Evolutionary conservation across 2,888 invertebrate species (phyloP), one percentile per base, ranked within the genome.

Genomic region (Nomada hirtipes): DNA sequence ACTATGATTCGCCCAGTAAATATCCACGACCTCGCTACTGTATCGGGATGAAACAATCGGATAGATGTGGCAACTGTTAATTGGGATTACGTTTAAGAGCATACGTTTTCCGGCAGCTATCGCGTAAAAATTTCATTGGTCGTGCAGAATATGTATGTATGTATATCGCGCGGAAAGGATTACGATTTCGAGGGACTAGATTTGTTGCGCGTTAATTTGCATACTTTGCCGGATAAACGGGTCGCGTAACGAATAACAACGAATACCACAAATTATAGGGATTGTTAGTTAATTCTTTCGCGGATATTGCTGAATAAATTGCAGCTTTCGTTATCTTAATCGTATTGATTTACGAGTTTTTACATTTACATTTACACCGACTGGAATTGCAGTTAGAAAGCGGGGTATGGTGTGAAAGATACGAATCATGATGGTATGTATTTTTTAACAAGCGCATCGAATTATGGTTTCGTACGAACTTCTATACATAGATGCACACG

Each of bases 361-460:
- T 36, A 7, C 36, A 36, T 36, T 29, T 36, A 7, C 36, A 36
- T 36, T 36, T 7, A 42, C 61, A 42, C 9, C 26, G 63, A 44
- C 42, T 7, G 36, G 36, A 52, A 69, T 52, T 60, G 13, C 18
- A 26, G 42, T n/a, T 15, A 20, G 2, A 4, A 2, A 23, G 15
- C 2, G n/a, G 15, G 26, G 13, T 11, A 50, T 20, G 9, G 23
- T 36, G n/a, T 23, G 57, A 2, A 52, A 20, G 11, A 2, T 42
- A 26, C 47, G 23, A 68, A 59, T n/a, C 36, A 11, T 11, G 20
- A 52, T 20, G 61, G 36, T 7, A 36, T 36, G 36, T 52, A 71
- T 23, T 42, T 42, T 26, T 42, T 63, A 72, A 72, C 42, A 42
- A 72, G 53, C 42, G 36, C 55, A 47, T 73, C 47, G 26, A 64